phyloP scores from a whole-genome alignment of 2,888 invertebrate species.

The Biston betularia region DNA sequence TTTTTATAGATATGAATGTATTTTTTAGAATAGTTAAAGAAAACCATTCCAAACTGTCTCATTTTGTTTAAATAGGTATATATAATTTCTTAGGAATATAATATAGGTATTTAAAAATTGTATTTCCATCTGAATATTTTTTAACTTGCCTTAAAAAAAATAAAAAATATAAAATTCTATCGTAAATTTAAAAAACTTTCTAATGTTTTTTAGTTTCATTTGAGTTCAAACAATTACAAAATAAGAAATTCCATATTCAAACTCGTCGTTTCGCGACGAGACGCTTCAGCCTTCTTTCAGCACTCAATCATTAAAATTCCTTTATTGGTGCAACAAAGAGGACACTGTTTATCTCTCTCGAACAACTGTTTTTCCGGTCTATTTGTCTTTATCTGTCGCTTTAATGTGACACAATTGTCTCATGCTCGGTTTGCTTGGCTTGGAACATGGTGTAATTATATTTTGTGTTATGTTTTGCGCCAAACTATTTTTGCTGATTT shows the following conservation, averaged over 20 bases:
- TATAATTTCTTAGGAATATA: too few relatives aligned
- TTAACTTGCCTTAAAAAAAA: neutral
- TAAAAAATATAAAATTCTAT: neutral
- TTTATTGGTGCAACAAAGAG: slow-evolving; percentile 66
- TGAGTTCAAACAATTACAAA: neutral
- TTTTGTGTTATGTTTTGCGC: slow-evolving; percentile 39
- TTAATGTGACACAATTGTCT: slow-evolving; percentile 82
- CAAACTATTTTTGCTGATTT: slow-evolving; percentile 27
- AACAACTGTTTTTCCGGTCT: slow-evolving; percentile 80
- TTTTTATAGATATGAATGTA: too few relatives aligned
- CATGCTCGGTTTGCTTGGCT: slow-evolving; percentile 80
- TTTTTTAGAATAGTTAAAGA: too few relatives aligned
- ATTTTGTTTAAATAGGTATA: too few relatives aligned
- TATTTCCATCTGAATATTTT: too few relatives aligned
- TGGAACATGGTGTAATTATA: slow-evolving; percentile 40
- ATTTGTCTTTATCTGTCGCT: slow-evolving; percentile 82
- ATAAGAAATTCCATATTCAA: slow-evolving; percentile 21
- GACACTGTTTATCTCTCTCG: slow-evolving; percentile 76
- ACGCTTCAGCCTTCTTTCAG: slow-evolving; percentile 23
- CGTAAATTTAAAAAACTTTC: slow-evolving; percentile 1
- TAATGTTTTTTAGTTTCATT: neutral
- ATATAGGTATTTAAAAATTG: too few relatives aligned
- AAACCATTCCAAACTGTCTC: too few relatives aligned
- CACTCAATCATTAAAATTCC: slow-evolving; percentile 82
- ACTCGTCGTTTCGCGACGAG: slow-evolving; percentile 13